Evolutionary conservation across 2,113 vertebrate genomes (phyloP), one percentile per base, ranked within the genome.

Genomic region (Trinectes maculatus): DNA sequence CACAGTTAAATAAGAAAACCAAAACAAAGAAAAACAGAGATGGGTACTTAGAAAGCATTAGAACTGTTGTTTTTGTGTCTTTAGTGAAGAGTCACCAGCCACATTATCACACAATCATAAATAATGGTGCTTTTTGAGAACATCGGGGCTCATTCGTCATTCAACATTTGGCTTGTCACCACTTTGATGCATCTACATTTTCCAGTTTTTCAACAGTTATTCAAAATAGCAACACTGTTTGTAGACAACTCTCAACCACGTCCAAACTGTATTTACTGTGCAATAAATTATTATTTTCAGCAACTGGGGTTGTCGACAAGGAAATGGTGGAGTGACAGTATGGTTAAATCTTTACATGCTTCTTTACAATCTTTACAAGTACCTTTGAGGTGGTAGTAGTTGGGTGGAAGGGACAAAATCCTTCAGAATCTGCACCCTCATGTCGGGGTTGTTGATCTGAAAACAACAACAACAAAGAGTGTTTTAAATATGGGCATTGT

Each of bases 381-480:
- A 94, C 96, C 95, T 99, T 99, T 2, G 96, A 98, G 39, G 97
- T 98, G 74, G 97, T 1, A 99, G 82, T 56, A 99, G 89, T 0
- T 94, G 96, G 1, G 94, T 95, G 60, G 96, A 94, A 0, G 96
- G 91, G 56, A 98, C 96, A 0, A 94, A 98, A 77, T 96, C 97
- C 85, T 98, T 98, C 67, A 99, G 93, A 63, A 99, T 99, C 85
- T 98, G 95, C 52, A 99, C 97, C 16, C 97, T 90, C 97, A 97
- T 98, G 77, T 99, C 98, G 2, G 98, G 98, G 76, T 99, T 99
- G 82, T 99, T 99, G 81, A 99, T 95, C 98, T 99, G 76, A 72
- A 80, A n/a, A n/a, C n/a, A 78, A 53, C 12, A 47, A 13, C 75
- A 3, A 61, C 9, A 52, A 26, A 49, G 6, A 19, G 11, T n/a